Evolutionary conservation across 2,113 vertebrate genomes (phyloP), one percentile per base, ranked within the genome.

Genomic region (Lontra canadensis): DNA sequence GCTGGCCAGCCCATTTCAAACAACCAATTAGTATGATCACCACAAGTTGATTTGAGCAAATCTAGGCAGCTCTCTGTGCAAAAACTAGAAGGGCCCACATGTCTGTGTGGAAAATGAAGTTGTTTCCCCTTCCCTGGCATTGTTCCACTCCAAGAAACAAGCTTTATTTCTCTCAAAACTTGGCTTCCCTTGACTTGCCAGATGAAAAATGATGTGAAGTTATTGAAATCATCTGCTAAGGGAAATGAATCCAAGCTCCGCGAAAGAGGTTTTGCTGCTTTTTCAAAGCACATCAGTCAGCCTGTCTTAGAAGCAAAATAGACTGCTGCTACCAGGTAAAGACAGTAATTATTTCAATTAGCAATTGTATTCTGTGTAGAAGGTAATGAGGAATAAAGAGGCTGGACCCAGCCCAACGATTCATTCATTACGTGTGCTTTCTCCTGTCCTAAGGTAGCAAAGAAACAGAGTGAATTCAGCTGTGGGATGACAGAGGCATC

Each of bases 91-190:
- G 95, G 98, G 88, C 98, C 99, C 57, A 96, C 98, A 42, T 94
- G 98, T 92, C 98, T 98, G 94, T 96, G 12, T 98, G 98, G 97
- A 99, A 98, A 78, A 99, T 94, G 2, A 96, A 99, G 95, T 98
- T 99, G 86, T 99, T 97, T 99, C 98, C 57, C 95, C 69, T 90
- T 98, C 98, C 29, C 93, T 98, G 63, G 99, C 98, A 57, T 96
- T 98, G 96, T 98, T 99, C 98, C 98, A 99, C 94, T 99, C 98
- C 36, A 97, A 78, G 0, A 98, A 99, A 69, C 99, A 99, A 84
- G 44, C 99, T 98, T 42, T 98, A 97, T 91, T 99, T 98, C 25
- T 98, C 83, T 85, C 98, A 98, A 95, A 99, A 98, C 59, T 98
- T 99, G 49, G 98, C 97, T 23, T 31, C 98, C 81, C 98, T 98